Percentiles rank a stretch among this genome's conserved stretches.
phyloP scores from a whole-genome alignment of 2,888 invertebrate species.

The Theretra japonica region DNA sequence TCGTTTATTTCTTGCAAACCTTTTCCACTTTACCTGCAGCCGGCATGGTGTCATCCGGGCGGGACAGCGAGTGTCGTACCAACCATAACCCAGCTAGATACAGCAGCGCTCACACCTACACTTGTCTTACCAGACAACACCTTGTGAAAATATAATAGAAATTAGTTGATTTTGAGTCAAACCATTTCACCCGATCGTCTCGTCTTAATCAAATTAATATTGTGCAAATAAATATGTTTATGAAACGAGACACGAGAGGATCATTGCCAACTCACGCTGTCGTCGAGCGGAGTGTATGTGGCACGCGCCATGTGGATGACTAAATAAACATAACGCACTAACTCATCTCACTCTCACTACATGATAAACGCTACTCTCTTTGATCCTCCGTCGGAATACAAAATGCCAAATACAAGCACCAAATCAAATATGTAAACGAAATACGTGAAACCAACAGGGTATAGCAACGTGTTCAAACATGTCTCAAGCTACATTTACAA shows the following conservation, averaged over 20 bases:
- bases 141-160: conserved; percentile 84
- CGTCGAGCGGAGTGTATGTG: conserved; percentile 64
- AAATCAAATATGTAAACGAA: conserved; percentile 32
- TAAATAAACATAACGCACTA: conserved; percentile 69
- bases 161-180: conserved; percentile 83
- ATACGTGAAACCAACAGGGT: conserved; percentile 74
- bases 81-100: conserved; percentile 78
- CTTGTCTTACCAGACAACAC: conserved; percentile 84
- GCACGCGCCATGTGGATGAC: conserved; percentile 70
- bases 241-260: conserved; percentile 71
- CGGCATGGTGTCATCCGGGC: conserved; percentile 68
- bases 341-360: conserved; percentile 72
- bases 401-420: conserved; percentile 52
- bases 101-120: conserved; percentile 82
- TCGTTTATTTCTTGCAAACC: conserved; percentile 74
- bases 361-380: conserved; percentile 66
- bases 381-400: conserved; percentile 73
- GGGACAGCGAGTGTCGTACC: conserved; percentile 73
- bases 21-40: conserved; percentile 81
- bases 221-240: conserved; percentile 64
- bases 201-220: conserved; percentile 57
- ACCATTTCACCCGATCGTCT: conserved; percentile 70
- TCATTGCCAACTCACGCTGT: conserved; percentile 71
- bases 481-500: conserved; percentile 41
- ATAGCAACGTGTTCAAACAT: conserved; percentile 37